Evolutionary conservation across 2,888 invertebrate species (phyloP), one percentile per base, ranked within the genome.

Genomic region (Metalampra italica): DNA sequence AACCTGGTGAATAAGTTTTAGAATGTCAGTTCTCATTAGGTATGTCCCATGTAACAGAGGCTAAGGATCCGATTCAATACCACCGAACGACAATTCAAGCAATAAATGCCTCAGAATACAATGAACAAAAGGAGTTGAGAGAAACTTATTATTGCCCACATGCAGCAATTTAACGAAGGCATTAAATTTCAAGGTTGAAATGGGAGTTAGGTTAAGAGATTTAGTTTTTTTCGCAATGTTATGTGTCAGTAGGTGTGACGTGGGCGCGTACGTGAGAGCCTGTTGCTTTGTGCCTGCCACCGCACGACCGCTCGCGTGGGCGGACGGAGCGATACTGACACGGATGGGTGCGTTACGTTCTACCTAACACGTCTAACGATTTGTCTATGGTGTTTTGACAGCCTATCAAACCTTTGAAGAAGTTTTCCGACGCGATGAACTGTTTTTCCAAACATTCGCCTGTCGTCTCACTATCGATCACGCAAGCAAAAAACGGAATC

Each of bases 171-270:
- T 80, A 81, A 82, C 70, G 70, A 78, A 82, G 77, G 81, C 74
- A 78, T 84, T 85, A 80, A 81, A 78, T 79, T 75, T 82, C 86
- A 88, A 89, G 87, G 88, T 82, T 83, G 68, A 62, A 69, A 68
- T 76, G 68, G 72, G 70, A 83, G 78, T 80, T 72, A 75, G 68
- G 75, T 75, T 71, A 64, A 67, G 72, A 78, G 78, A 78, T 83
- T 82, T 76, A 69, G 68, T 77, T 86, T 84, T 30, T 89, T 88
- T 89, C 82, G 87, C 87, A 87, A 87, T 74, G 78, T 78, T 81
- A 70, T 82, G 78, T 64, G 73, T 66, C 62, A 72, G 87, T 85
- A 78, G 88, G 86, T 78, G 85, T 79, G 68, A 71, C 66, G 88
- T 87, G 87, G 87, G 87, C 82, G 87, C 82, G 85, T 48, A 50